Evolutionary conservation across 2,797 vertebrate genomes (phyloP).

Genomic region (Anniella stebbinsi): DNA sequence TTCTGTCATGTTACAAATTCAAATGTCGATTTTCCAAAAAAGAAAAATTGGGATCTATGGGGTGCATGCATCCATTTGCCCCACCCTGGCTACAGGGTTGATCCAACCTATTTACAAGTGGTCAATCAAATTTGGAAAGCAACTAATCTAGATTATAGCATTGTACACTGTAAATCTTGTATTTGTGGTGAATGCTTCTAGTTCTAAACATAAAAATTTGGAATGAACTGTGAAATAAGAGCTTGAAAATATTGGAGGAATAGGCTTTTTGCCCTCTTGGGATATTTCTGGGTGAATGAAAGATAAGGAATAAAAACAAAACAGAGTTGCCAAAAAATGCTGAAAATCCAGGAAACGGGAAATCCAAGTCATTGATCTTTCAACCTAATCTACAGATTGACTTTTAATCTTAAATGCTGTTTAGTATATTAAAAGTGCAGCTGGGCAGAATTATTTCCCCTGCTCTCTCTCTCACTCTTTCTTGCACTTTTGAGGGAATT

Average conservation of each 20-base stretch:
- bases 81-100: too few species aligned
- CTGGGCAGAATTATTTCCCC: background rate
- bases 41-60: too few species aligned
- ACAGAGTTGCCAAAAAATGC: background rate
- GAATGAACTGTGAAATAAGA: background rate
- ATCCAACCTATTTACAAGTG: background rate
- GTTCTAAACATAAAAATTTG: background rate
- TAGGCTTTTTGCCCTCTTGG: background rate
- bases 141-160: background rate
- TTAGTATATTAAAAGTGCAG: background rate
- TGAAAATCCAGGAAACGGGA: slow-evolving; percentile 2
- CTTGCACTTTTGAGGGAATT: too few species aligned
- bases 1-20: too few species aligned
- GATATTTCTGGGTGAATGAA: background rate
- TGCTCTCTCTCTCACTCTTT: background rate
- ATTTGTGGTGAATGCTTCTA: background rate
- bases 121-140: too few species aligned
- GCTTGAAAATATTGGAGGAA: background rate
- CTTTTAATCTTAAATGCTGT: background rate
- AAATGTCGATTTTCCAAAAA: too few species aligned
- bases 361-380: background rate
- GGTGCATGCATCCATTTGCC: too few species aligned
- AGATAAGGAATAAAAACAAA: background rate
- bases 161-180: background rate
- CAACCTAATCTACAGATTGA: background rate